Conservation (phyloP, 2,797 vertebrate species). For the Pempheris klunzingeri region DNA sequence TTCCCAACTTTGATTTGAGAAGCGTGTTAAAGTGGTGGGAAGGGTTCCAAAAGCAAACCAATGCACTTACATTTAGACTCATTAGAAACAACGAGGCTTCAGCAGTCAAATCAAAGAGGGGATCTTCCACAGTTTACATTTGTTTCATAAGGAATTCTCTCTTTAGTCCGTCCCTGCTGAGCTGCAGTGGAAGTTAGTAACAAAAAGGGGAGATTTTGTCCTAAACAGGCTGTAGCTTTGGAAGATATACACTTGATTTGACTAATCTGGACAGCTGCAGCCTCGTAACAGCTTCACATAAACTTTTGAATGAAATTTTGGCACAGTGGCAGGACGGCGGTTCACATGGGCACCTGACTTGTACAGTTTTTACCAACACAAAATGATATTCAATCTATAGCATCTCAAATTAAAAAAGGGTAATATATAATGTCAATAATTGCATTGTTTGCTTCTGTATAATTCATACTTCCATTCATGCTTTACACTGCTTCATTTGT, state of each 20-base stretch:
- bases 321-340: not conserved
- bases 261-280: not conserved
- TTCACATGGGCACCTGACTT: not conserved
- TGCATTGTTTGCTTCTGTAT: slow-evolving; percentile 2
- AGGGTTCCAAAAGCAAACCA: too few species aligned
- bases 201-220: not conserved
- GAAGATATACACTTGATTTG: not conserved
- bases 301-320: not conserved
- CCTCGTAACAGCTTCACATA: not conserved
- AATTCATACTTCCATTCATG: slow-evolving; percentile 31
- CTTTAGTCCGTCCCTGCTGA: not conserved
- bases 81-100: not conserved
- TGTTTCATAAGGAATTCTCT: not conserved
- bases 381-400: not conserved
- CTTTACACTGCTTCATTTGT: slow-evolving; percentile 13
- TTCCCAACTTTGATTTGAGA: too few species aligned
- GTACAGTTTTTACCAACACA: not conserved
- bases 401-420: not conserved
- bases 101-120: not conserved
- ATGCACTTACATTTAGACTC: too few species aligned
- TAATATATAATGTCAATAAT: not conserved
- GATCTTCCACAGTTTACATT: not conserved
- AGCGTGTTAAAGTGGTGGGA: too few species aligned
- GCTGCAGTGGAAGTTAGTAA: not conserved
- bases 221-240: not conserved